Percentiles rank a stretch among this genome's conserved stretches.
phyloP scores from a whole-genome alignment of 2,113 vertebrate species.

The Chlamydotis undulata region DNA sequence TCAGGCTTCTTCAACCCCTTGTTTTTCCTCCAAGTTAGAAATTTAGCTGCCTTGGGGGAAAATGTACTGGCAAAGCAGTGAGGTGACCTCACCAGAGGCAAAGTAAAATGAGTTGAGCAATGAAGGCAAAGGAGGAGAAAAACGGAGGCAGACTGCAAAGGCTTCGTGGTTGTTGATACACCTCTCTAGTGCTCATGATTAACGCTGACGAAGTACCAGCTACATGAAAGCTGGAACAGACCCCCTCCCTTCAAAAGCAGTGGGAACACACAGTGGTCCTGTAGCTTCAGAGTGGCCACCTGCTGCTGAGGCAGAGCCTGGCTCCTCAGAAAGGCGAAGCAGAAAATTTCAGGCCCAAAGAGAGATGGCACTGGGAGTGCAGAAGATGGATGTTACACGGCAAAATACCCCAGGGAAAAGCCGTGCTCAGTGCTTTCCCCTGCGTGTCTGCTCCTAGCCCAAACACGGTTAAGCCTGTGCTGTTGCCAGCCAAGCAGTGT shows the following conservation, averaged over 20 bases:
- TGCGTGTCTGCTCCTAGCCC: background rate
- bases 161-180: background rate
- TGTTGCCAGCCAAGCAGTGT: rapidly evolving
- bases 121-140: background rate
- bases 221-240: rapidly evolving
- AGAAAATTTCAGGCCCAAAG: background rate
- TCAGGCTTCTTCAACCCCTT: background rate
- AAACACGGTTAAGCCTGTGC: background rate
- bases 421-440: background rate
- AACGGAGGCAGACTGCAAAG: background rate
- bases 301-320: background rate
- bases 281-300: background rate
- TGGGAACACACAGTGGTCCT: background rate
- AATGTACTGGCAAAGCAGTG: background rate
- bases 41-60: background rate
- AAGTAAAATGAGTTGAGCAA: background rate
- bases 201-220: background rate
- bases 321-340: rapidly evolving
- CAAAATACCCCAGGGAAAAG: background rate
- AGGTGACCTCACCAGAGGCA: background rate
- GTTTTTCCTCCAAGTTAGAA: background rate
- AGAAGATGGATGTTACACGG: background rate
- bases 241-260: rapidly evolving
- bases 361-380: background rate
- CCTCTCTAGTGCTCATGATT: background rate